A percentile compares a stretch with the other conserved stretches of the same genome.
Conservation (phyloP, 1,140 invertebrate species). For the Drosophila neocordata region DNA sequence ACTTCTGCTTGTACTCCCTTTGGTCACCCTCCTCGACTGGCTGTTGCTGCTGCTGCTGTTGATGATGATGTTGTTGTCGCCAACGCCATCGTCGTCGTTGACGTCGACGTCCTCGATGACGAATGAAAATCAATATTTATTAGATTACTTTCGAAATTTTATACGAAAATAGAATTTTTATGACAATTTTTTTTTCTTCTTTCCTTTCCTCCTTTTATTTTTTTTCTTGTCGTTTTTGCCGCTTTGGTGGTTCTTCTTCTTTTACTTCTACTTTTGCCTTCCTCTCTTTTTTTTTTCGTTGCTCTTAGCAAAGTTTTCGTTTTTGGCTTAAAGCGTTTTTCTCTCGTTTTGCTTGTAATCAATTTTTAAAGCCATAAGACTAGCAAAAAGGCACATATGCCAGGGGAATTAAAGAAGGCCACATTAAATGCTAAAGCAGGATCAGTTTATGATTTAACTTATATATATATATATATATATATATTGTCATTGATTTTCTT, state of each 20-base stretch:
- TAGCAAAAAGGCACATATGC: conserved; percentile 13
- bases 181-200: conserved; percentile 61
- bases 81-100: conserved; percentile 42
- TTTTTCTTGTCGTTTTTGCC: not conserved
- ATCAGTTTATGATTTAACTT: too few relatives aligned
- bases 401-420: not conserved
- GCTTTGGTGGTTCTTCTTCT: not conserved
- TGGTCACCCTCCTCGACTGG: conserved; percentile 17
- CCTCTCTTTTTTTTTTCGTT: not conserved
- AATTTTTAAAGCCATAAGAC: conserved; percentile 8
- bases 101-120: conserved; percentile 65
- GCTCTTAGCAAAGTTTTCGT: conserved; percentile 42
- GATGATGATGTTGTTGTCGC: conserved; percentile 61
- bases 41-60: conserved; percentile 30
- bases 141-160: conserved; percentile 83
- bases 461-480: too few relatives aligned
- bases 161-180: conserved; percentile 82
- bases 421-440: not conserved
- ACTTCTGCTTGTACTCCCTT: conserved; percentile 2
- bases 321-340: conserved; percentile 6
- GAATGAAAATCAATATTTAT: conserved; percentile 83
- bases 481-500: not conserved
- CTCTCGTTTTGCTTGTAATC: conserved; percentile 1
- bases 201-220: not conserved
- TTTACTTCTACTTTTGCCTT: not conserved